A percentile compares a stretch with the other conserved stretches of the same genome.
Evolutionary conservation across 2,113 vertebrate species (phyloP).

Genomic region (Odontesthes bonariensis): DNA sequence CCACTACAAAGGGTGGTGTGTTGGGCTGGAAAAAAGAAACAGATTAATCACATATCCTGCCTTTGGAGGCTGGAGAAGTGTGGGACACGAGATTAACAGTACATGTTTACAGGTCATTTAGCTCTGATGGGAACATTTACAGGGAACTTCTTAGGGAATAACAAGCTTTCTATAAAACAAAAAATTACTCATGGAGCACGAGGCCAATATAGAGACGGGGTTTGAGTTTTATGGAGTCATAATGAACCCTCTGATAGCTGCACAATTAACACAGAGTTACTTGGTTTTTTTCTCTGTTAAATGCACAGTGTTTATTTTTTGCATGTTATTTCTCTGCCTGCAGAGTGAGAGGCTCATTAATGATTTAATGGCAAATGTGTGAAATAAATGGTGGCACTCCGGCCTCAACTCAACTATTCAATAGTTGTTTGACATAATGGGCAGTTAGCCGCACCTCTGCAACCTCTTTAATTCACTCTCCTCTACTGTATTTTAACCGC

Average conservation of each 20-base stretch:
- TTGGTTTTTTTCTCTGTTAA: slow-evolving; percentile 34
- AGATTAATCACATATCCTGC: slow-evolving; percentile 3
- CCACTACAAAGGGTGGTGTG: not conserved
- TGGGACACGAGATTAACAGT: slow-evolving; percentile 11
- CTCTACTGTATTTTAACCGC: slow-evolving; percentile 61
- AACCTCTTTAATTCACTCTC: slow-evolving; percentile 46
- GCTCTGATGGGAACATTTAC: slow-evolving; percentile 44
- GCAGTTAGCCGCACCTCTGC: slow-evolving; percentile 70
- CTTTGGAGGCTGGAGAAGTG: not conserved
- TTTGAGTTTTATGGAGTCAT: slow-evolving; percentile 38
- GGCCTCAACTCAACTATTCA: slow-evolving; percentile 57
- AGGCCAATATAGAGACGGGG: not conserved
- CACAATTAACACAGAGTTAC: slow-evolving; percentile 37
- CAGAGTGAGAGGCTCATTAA: slow-evolving; percentile 51
- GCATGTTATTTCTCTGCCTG: slow-evolving; percentile 33
- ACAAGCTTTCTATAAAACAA: slow-evolving; percentile 29
- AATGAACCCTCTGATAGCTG: slow-evolving; percentile 48
- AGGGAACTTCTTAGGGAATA: slow-evolving; percentile 20
- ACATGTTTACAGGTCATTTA: slow-evolving; percentile 38
- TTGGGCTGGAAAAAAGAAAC: not conserved
- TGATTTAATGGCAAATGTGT: slow-evolving; percentile 63
- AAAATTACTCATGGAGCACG: not conserved
- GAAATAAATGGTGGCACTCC: slow-evolving; percentile 68
- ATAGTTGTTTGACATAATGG: slow-evolving; percentile 72
- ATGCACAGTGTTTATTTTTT: slow-evolving; percentile 26